phyloP scores from a whole-genome alignment of 1,140 invertebrate species.

The Temnothorax longispinosus region DNA sequence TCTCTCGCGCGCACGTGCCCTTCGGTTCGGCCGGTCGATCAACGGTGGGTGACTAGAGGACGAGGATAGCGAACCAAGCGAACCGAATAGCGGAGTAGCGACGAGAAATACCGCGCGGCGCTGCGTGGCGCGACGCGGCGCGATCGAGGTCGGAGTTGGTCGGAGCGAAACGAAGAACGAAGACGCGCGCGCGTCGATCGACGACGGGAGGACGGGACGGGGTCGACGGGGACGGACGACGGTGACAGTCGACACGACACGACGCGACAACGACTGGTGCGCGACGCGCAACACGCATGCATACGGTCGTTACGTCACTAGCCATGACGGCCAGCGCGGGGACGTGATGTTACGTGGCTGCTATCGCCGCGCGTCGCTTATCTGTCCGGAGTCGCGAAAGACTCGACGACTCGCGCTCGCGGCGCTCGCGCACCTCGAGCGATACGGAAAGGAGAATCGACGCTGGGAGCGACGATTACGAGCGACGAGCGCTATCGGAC shows the following conservation, averaged over 20 bases:
- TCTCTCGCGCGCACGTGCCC: constrained; percentile 49
- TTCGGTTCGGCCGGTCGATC: constrained; percentile 69
- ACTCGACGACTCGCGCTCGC: constrained; percentile 60
- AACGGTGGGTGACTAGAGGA: constrained; percentile 55
- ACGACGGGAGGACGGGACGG: neutral
- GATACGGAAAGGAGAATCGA: constrained; percentile 43
- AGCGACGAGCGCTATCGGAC: constrained; percentile 64
- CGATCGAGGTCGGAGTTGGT: neutral
- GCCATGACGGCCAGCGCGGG: constrained; percentile 41
- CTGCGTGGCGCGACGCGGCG: neutral
- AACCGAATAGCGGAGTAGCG: constrained; percentile 31
- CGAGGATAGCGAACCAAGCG: constrained; percentile 21
- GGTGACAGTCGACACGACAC: neutral
- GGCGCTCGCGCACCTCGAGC: constrained; percentile 6
- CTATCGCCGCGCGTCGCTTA: constrained; percentile 50
- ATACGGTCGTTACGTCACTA: constrained; percentile 23
- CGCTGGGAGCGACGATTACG: constrained; percentile 67
- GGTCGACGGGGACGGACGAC: neutral
- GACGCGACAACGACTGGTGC: neutral
- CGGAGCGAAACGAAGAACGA: neutral
- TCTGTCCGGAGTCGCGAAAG: constrained; percentile 55
- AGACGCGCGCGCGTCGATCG: neutral
- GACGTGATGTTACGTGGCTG: constrained; percentile 70
- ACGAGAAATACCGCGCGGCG: neutral
- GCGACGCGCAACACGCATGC: constrained; percentile 12